Evolutionary conservation across 2,888 invertebrate species (phyloP), one percentile per base, ranked within the genome.

Genomic region (Augochlorella aurata): DNA sequence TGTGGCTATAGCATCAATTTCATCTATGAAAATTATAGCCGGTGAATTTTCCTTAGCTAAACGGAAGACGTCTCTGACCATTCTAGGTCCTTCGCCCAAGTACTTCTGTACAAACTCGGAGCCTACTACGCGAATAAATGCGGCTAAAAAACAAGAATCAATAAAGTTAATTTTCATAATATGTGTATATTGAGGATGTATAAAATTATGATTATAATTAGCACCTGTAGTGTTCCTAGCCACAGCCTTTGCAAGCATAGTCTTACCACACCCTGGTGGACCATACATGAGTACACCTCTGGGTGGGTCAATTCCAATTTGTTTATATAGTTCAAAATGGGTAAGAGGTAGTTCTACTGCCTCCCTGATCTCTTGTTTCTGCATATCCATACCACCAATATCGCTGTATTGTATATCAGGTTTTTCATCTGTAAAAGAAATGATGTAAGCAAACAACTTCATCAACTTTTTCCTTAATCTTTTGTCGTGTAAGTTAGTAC

Each of bases 81-180:
- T 99, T 76, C 99, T 96, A 0, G 99, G 99, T 0, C 99, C 99
- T 94, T 99, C 99, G 52, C 99, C 99, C 75, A 99, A 95, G 93
- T 99, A 99, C 93, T 99, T 99, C 94, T 99, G 99, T 8, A 99
- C 99, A 93, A 99, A 99, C 94, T 99, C 99, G 0, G 99, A 99
- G 7, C 99, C 99, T 24, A 99, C 99, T 21, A 99, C 99, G 85
- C 99, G 96, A 90, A 99, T 99, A 93, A 99, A 99, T 1, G 99
- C 98, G 90, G 99, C 99, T 95, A 91, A n/a, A 94, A 92, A 78
- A 70, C n/a, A 54, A 0, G 54, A n/a, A 72, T 63, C 14, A 16
- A 18, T 49, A 10, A 1, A 16, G 18, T 61, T 49, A 45, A 54
- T 68, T 29, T 29, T 49, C 9, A 44, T 18, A 21, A 12, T 65